Evolutionary conservation across 2,113 vertebrate species (phyloP).

Genomic region (Actinemys pallida): DNA sequence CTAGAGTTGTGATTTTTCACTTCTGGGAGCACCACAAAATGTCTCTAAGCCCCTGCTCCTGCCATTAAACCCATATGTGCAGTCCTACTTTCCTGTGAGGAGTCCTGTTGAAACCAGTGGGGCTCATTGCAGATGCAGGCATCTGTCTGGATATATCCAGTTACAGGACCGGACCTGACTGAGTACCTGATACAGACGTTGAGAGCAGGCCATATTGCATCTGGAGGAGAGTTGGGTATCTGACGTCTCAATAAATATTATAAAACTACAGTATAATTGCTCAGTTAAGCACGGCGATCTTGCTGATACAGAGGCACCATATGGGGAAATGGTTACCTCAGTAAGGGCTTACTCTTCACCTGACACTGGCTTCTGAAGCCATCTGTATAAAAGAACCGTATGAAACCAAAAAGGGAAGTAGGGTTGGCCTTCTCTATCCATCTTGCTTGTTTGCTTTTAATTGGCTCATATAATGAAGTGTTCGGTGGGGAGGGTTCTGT

Average conservation of each 20-base stretch:
- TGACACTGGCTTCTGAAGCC: background rate
- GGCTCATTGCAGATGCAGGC: background rate
- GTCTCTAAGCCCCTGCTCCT: background rate
- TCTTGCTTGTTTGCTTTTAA: background rate
- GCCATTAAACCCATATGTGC: background rate
- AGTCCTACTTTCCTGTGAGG: background rate
- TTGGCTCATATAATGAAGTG: background rate
- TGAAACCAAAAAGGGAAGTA: background rate
- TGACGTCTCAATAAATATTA: background rate
- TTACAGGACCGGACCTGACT: background rate
- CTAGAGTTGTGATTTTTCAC: background rate
- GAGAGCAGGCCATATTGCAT: rapidly evolving
- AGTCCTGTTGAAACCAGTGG: background rate
- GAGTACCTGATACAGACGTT: background rate
- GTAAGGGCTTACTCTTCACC: background rate
- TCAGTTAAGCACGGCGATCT: background rate
- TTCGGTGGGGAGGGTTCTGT: background rate
- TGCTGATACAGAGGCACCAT: background rate
- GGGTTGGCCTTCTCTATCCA: background rate
- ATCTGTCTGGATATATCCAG: background rate
- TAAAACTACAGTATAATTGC: background rate
- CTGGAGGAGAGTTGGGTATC: background rate
- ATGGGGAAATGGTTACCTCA: background rate
- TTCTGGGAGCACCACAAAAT: background rate
- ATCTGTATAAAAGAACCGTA: background rate